These are phyloP conservation scores for Bruchidius siliquastri DNA, from an alignment of 2,888 invertebrate genomes.

Conservation along the genomic window DNA sequence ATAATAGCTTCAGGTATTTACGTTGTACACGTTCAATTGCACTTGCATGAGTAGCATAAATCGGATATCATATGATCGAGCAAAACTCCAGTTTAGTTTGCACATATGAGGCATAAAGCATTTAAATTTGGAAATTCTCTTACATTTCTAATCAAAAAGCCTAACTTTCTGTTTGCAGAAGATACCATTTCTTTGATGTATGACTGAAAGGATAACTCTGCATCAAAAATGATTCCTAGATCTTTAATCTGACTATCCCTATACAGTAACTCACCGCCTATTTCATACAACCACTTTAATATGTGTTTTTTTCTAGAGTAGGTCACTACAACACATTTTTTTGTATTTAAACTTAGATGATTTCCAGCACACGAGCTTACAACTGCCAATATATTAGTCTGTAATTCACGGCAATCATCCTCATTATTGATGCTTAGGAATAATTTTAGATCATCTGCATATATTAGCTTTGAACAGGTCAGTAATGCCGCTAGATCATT, in stretches of 20 bases:
- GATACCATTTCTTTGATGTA: constrained; percentile 5
- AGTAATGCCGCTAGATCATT: constrained; percentile 4
- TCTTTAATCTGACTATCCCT: constrained; percentile 3
- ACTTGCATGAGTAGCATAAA: background rate
- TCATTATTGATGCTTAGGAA: background rate
- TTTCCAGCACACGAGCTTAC: constrained; percentile 4
- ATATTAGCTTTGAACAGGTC: background rate
- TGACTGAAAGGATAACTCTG: constrained; percentile 1
- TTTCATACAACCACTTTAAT: constrained; percentile 3
- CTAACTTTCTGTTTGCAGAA: constrained; percentile 3
- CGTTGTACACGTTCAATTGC: background rate
- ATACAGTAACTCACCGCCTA: background rate
- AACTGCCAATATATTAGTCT: constrained; percentile 2
- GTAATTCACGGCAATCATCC: constrained; percentile 2
- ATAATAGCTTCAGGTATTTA: background rate
- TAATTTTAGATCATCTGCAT: constrained; percentile 4
- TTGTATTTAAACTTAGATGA: constrained; percentile 5
- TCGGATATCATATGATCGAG: background rate
- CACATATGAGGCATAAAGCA: background rate
- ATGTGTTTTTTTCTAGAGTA: constrained; percentile 3
- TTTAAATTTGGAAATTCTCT: constrained; percentile 1
- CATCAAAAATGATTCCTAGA: constrained; percentile 3
- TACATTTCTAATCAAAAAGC: constrained; percentile 5
- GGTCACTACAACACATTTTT: constrained; percentile 1
- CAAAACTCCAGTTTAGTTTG: too few species aligned